These are phyloP conservation scores for Ailurus styani DNA, from an alignment of 2,113 vertebrate species.

Conservation along the genomic window DNA sequence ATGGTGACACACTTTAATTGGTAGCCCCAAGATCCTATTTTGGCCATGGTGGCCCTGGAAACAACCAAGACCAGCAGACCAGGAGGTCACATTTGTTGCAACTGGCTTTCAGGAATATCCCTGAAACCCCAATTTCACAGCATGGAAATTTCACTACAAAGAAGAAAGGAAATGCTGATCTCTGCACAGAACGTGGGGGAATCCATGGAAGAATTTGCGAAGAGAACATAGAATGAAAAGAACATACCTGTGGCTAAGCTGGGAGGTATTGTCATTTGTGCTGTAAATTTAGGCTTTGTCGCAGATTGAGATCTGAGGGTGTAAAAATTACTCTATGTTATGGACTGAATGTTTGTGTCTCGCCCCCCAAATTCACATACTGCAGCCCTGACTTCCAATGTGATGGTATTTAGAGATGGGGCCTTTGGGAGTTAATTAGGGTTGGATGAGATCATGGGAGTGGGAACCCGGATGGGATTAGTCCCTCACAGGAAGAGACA, in stretches of 20 bases:
- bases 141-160: neutral
- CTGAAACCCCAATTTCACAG: neutral
- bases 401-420: neutral
- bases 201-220: neutral
- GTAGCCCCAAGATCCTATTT: neutral
- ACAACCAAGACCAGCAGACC: neutral
- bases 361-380: rapidly evolving
- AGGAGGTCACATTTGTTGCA: neutral
- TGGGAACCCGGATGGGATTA: neutral
- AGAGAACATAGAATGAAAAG: neutral
- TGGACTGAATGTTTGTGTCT: neutral
- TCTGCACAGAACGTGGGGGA: neutral
- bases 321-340: neutral
- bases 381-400: neutral
- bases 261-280: neutral
- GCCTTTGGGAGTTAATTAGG: neutral
- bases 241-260: neutral
- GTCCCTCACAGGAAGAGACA: neutral
- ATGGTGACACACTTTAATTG: neutral
- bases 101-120: neutral
- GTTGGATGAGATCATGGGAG: neutral
- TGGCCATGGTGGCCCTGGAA: neutral
- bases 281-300: neutral
- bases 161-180: neutral
- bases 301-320: neutral